Evolutionary conservation across 2,797 vertebrate genomes (phyloP).

Genomic region (Etheostoma nigrum): DNA sequence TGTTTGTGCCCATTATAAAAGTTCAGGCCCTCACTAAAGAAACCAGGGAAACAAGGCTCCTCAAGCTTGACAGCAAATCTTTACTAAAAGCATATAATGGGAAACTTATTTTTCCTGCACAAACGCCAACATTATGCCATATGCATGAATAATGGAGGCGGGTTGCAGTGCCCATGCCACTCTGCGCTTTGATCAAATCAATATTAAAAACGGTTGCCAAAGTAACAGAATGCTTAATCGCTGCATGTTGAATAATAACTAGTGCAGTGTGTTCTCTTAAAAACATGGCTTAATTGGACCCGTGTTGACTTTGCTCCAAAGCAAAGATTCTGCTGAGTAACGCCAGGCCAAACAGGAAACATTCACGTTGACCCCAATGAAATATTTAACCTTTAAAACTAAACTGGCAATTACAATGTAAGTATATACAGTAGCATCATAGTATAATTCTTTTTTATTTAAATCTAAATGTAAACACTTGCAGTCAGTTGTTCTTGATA

Average conservation of each 20-base stretch:
- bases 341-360: slow-evolving; percentile 30
- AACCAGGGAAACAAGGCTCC: slow-evolving; percentile 54
- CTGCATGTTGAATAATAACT: slow-evolving; percentile 63
- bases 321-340: slow-evolving; percentile 54
- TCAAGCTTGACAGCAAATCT: slow-evolving; percentile 83
- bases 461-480: slow-evolving; percentile 46
- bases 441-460: slow-evolving; percentile 7
- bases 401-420: slow-evolving; percentile 22
- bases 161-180: slow-evolving; percentile 49
- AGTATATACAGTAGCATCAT: not conserved
- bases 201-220: slow-evolving; percentile 69
- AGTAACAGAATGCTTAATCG: slow-evolving; percentile 68
- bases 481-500: slow-evolving; percentile 51
- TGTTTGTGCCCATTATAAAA: slow-evolving; percentile 71
- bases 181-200: slow-evolving; percentile 65
- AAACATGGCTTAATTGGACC: slow-evolving; percentile 68
- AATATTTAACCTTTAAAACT: slow-evolving; percentile 27
- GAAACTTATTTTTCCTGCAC: slow-evolving; percentile 58
- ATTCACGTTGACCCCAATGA: slow-evolving; percentile 32
- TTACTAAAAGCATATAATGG: slow-evolving; percentile 84
- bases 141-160: slow-evolving; percentile 67
- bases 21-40: slow-evolving; percentile 58
- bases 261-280: slow-evolving; percentile 46
- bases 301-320: slow-evolving; percentile 53
- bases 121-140: slow-evolving; percentile 70